Percentiles rank a stretch among this genome's conserved stretches.
Evolutionary conservation across 1,140 invertebrate genomes (phyloP).

Genomic region (Megalonaias nervosa): DNA sequence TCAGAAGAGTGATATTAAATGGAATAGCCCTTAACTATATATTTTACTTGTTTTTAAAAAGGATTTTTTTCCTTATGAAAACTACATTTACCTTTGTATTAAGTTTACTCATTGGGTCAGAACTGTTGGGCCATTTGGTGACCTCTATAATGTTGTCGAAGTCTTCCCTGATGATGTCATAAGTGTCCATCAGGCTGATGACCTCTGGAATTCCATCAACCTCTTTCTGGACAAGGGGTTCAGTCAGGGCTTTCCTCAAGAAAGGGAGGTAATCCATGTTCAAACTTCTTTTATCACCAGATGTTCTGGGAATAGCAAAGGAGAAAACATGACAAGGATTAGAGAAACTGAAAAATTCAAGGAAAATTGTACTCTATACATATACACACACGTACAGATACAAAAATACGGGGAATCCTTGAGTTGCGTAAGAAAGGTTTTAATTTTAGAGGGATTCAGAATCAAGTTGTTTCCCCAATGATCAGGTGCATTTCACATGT

Average conservation of each 20-base stretch:
- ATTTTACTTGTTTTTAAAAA: not conserved
- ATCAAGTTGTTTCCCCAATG: too few relatives aligned
- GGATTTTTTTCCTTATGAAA: not conserved
- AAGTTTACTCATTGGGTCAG: constrained; percentile 83
- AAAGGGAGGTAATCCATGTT: constrained; percentile 83
- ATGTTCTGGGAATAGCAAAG: constrained; percentile 53
- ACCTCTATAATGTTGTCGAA: constrained; percentile 90
- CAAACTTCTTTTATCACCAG: constrained; percentile 63
- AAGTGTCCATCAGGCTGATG: constrained; percentile 83
- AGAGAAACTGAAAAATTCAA: too few relatives aligned
- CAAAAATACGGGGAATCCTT: too few relatives aligned
- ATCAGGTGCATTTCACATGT: too few relatives aligned
- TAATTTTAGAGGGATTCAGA: too few relatives aligned
- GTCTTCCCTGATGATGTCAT: constrained; percentile 92
- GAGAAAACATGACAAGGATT: too few relatives aligned
- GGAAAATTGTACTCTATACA: too few relatives aligned
- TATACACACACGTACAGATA: too few relatives aligned
- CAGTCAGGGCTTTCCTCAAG: constrained; percentile 81
- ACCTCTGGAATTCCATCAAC: constrained; percentile 80
- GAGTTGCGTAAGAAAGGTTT: too few relatives aligned
- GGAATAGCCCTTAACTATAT: too few relatives aligned
- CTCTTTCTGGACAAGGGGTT: constrained; percentile 81
- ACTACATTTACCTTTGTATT: constrained; percentile 80
- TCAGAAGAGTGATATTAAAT: too few relatives aligned
- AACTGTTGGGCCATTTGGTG: constrained; percentile 85